Base-by-base conservation (phyloP, 2,888 invertebrate species). In the Cerastis rubricosa region DNA sequence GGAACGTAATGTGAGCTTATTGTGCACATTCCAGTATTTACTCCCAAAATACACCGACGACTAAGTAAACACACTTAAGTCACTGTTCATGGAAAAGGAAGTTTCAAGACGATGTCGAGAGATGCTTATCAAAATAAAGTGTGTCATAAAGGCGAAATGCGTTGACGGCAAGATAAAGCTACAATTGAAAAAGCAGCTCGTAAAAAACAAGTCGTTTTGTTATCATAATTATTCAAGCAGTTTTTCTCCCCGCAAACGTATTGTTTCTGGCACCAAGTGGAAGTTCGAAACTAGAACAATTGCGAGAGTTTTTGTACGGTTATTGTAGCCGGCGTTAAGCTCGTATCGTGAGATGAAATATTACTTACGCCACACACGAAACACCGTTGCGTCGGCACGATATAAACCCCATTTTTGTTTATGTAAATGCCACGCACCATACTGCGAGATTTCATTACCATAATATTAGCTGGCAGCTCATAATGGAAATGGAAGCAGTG, bases 41-140 rank as follows among this genome's bases (percentile, higher is more conserved):
- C 78, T 72, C 65, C 76, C 63, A 29, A 78, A 84, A 81, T 66
- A 84, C 69, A 57, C 43, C 17, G 22, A 74, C 47, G 45, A 54
- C 64, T 65, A 25, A 49, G 70, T 51, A 65, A 77, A 78, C 71
- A 78, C 64, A 65, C 61, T 82, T 67, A 75, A 59, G 57, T 29
- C 51, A 78, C 43, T 45, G 72, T 71, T 69, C 25, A 65, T 40
- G 61, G 68, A 74, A 78, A 80, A 68, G 73, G 66, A 68, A 66
- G 59, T 71, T 59, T 12, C 70, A 54, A 54, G 71, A 68, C 57
- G 51, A 45, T 76, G 70, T 70, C 61, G 47, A 77, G 67, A 51
- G 87, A 87, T 81, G 79, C 66, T 85, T 85, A 87, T 83, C 81
- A 87, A 79, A 89, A 85, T 82, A 83, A 87, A 87, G 72, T 81